Evolutionary conservation across 2,797 vertebrate genomes (phyloP).

Genomic region (Acrocephalus scirpaceus): DNA sequence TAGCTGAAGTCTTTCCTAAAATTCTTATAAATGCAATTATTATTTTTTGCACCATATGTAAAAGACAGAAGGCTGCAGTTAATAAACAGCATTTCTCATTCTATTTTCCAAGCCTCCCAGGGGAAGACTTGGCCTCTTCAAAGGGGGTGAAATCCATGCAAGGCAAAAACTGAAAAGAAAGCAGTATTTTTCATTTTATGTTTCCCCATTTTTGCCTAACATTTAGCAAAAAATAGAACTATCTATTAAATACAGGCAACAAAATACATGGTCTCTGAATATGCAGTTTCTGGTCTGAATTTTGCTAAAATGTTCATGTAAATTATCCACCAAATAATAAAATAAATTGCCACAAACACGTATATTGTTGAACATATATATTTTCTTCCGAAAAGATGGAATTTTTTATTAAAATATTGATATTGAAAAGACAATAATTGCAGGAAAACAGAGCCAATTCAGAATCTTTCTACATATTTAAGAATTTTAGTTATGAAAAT

Average conservation of each 20-base stretch:
- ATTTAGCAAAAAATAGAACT: neutral
- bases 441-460: neutral
- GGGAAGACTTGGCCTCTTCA: constrained; percentile 34
- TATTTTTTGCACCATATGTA: constrained; percentile 8
- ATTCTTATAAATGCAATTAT: neutral
- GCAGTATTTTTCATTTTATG: neutral
- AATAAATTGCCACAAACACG: neutral
- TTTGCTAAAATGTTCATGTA: neutral
- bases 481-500: neutral
- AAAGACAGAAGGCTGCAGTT: constrained; percentile 48
- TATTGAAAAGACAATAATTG: neutral
- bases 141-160: neutral
- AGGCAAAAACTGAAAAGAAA: constrained; percentile 24
- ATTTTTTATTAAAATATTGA: neutral
- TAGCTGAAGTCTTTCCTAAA: neutral
- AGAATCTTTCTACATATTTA: neutral
- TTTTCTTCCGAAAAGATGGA: neutral
- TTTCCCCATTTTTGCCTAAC: neutral
- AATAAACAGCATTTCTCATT: constrained; percentile 38
- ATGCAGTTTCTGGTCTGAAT: neutral
- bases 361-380: neutral
- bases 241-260: neutral
- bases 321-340: neutral
- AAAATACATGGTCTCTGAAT: neutral
- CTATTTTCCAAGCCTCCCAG: neutral